Base-by-base conservation (phyloP, 2,797 vertebrate species). In the Pristis pectinata region DNA sequence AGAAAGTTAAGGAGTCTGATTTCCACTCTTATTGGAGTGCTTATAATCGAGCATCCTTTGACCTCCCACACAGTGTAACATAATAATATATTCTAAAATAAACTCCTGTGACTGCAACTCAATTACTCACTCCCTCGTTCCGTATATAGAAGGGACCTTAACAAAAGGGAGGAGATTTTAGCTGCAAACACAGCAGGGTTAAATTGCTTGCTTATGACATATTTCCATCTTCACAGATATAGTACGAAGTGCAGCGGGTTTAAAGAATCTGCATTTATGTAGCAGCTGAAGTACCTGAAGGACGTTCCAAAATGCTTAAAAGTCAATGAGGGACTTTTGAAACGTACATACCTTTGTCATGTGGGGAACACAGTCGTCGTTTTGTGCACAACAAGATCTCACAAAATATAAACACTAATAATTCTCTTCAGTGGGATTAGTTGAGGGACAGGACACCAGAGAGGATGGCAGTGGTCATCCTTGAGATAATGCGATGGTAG, bases 101-200 rank as follows among this genome's bases (percentile, higher is more conserved):
- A 91, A 61, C 59, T 64, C 19, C 59, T 37, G 22, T 91, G 59
- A 37, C 34, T 11, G n/a, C 19, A 24, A 67, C 17, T 10, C 22
- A 67, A n/a, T 91, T 37, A 91, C 11, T 61, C 87, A 9, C 17
- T 64, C 34, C 37, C 6, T 59, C 9, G 15, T 37, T 64, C 59
- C 59, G 19, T 41, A 67, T 41, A 37, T 24, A 91, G 87, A 9
- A n/a, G 17, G 2, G 87, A 67, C 22, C 7, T n/a, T 91, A 8
- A 67, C 59, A 64, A 67, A 64, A 59, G 59, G n/a, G 85, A 89
- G 56, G 59, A 64, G 59, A 91, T 91, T 91, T 91, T n/a, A 91
- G 64, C 44, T 64, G 59, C n/a, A 64, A 4, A 19, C 59, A 19
- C 87, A 7, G 22, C 87, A 41, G 87, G 19, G 37, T 22, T 91